Evolutionary conservation across 1,140 invertebrate species (phyloP).

Genomic region (Drosophila tristis): DNA sequence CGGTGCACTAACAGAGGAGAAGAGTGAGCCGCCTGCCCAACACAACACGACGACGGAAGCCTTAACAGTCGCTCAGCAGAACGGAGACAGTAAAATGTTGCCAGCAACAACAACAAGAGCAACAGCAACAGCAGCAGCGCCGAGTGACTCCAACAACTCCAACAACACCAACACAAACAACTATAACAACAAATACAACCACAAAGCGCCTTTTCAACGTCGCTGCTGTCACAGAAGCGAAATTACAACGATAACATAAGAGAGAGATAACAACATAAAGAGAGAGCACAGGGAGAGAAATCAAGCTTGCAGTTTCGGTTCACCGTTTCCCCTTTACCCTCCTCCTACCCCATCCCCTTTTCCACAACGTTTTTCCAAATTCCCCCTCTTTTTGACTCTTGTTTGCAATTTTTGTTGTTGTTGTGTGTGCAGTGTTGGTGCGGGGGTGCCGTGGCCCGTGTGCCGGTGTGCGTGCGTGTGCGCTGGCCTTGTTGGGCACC

Average conservation of each 20-base stretch:
- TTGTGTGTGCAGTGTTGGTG: slow-evolving; percentile 14
- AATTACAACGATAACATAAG: slow-evolving; percentile 69
- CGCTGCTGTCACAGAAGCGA: slow-evolving; percentile 44
- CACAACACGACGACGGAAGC: background rate
- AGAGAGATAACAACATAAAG: slow-evolving; percentile 21
- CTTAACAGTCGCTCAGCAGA: slow-evolving; percentile 20
- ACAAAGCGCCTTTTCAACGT: slow-evolving; percentile 50
- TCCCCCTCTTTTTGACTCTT: background rate
- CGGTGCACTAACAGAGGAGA: slow-evolving; percentile 6
- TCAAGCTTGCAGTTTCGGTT: background rate
- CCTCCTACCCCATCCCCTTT: background rate
- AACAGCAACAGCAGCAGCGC: slow-evolving; percentile 9
- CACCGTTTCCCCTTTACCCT: slow-evolving; percentile 1
- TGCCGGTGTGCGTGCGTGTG: slow-evolving; percentile 21
- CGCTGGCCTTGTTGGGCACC: slow-evolving; percentile 30
- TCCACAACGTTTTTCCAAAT: background rate
- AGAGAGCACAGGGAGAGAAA: slow-evolving; percentile 19
- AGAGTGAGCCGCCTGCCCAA: background rate
- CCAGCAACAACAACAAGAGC: slow-evolving; percentile 32
- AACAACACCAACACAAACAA: slow-evolving; percentile 21
- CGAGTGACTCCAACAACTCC: slow-evolving; percentile 4
- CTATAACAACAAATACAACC: slow-evolving; percentile 34
- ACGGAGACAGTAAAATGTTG: slow-evolving; percentile 49
- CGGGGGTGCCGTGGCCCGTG: slow-evolving; percentile 1
- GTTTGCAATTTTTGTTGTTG: slow-evolving; percentile 17